Evolutionary conservation across 2,888 invertebrate genomes (phyloP).

Genomic region (Cryptocheilus praepositus): DNA sequence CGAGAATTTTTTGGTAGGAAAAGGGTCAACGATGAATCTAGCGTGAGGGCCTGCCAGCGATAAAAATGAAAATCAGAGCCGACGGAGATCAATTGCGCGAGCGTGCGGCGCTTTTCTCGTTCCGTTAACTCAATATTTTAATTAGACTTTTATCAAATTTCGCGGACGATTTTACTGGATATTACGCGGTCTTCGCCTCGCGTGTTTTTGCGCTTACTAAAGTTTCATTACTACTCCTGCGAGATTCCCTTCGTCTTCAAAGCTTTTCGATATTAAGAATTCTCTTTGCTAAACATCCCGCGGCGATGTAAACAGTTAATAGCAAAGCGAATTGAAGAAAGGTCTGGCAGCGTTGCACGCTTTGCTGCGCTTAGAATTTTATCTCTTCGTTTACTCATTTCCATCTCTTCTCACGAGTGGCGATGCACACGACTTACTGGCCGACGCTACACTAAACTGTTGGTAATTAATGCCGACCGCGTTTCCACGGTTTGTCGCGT

Average conservation of each 20-base stretch:
- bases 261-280: too few relatives aligned
- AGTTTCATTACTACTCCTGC: too few relatives aligned
- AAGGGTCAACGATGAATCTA: slow-evolving; percentile 11
- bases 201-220: background rate
- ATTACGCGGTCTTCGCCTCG: background rate
- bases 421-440: slow-evolving; percentile 22
- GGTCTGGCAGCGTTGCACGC: background rate
- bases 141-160: slow-evolving; percentile 4
- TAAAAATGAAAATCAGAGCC: slow-evolving; percentile 50
- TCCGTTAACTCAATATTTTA: slow-evolving; percentile 16
- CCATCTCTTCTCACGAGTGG: slow-evolving; percentile 9
- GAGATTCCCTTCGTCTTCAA: too few relatives aligned
- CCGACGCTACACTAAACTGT: slow-evolving; percentile 47
- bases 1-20: slow-evolving; percentile 21
- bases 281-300: background rate
- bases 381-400: slow-evolving; percentile 1
- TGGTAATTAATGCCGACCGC: slow-evolving; percentile 59
- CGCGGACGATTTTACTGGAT: background rate
- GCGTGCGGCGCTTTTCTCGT: slow-evolving; percentile 27
- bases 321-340: slow-evolving; percentile 3
- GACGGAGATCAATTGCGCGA: slow-evolving; percentile 22
- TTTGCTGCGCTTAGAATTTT: slow-evolving; percentile 19
- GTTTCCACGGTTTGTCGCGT: slow-evolving; percentile 57
- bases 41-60: slow-evolving; percentile 40
- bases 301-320: slow-evolving; percentile 5